Conservation (phyloP, 2,113 vertebrate species). For the Serinus canaria region DNA sequence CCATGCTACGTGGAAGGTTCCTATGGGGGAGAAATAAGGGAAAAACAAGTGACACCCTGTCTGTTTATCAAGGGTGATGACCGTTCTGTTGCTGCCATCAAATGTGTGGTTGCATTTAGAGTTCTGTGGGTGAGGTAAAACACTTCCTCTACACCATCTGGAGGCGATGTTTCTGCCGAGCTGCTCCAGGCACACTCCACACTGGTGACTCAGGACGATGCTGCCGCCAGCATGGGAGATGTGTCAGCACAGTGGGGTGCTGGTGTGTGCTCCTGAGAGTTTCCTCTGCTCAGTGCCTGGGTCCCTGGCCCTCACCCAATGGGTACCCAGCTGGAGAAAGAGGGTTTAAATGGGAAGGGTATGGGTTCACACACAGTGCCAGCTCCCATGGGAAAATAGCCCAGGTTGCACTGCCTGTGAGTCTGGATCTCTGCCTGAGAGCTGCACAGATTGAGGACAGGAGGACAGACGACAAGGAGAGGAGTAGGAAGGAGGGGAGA, state of each 20-base stretch:
- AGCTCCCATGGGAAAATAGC: not conserved
- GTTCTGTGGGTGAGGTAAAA: slow-evolving; percentile 22
- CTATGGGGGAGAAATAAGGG: not conserved
- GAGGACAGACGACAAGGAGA: not conserved
- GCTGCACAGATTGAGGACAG: not conserved
- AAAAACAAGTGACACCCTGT: not conserved
- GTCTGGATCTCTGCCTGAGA: not conserved
- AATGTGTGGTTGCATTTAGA: not conserved
- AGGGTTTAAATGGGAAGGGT: not conserved
- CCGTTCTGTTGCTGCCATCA: slow-evolving; percentile 17
- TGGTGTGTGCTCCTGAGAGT: not conserved
- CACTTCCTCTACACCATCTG: not conserved
- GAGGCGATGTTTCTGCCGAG: not conserved
- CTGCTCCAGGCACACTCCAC: not conserved
- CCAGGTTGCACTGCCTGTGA: not conserved
- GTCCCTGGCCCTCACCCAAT: not conserved
- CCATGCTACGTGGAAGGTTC: not conserved
- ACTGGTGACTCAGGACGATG: not conserved
- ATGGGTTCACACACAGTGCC: not conserved
- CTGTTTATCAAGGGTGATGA: not conserved
- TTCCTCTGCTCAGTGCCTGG: not conserved
- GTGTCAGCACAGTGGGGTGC: not conserved
- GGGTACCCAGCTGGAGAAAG: not conserved
- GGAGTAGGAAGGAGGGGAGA: not conserved
- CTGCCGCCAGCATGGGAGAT: not conserved